Evolutionary conservation across 2,888 invertebrate species (phyloP).

Genomic region (Rosalia funebris): DNA sequence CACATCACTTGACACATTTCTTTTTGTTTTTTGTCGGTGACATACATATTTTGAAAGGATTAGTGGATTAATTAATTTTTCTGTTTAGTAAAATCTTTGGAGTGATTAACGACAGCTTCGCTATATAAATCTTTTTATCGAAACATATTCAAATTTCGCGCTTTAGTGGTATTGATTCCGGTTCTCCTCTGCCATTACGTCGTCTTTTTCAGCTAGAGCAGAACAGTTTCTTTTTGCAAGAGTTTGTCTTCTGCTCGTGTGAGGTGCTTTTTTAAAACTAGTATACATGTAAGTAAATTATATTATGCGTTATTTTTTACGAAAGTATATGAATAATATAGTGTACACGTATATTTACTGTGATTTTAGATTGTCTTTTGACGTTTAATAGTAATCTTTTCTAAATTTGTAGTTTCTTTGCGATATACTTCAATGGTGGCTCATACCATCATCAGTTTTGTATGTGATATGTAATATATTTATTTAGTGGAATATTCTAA

Average conservation of each 20-base stretch:
- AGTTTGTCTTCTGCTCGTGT: slow-evolving; percentile 59
- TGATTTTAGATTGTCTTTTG: background rate
- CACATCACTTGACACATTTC: slow-evolving; percentile 14
- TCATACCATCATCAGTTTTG: slow-evolving; percentile 39
- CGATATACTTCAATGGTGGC: slow-evolving; percentile 43
- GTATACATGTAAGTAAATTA: slow-evolving; percentile 62
- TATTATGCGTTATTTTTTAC: slow-evolving; percentile 4
- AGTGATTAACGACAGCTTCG: slow-evolving; percentile 33
- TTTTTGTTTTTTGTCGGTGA: slow-evolving; percentile 27
- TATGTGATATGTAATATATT: background rate
- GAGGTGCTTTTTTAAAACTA: slow-evolving; percentile 64
- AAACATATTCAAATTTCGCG: slow-evolving; percentile 54
- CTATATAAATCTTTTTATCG: slow-evolving; percentile 17
- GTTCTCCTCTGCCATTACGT: slow-evolving; percentile 51
- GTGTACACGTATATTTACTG: slow-evolving; percentile 6
- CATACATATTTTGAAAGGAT: slow-evolving; percentile 36
- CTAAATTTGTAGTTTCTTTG: slow-evolving; percentile 33
- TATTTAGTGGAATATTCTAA: background rate
- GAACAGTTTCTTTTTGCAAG: slow-evolving; percentile 51
- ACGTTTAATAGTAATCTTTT: slow-evolving; percentile 26
- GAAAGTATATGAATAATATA: slow-evolving; percentile 14
- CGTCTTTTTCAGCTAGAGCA: slow-evolving; percentile 46
- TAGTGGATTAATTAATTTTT: slow-evolving; percentile 32
- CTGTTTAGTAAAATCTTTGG: slow-evolving; percentile 44
- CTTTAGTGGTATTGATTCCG: slow-evolving; percentile 56